Percentiles rank a stretch among this genome's conserved stretches.
Evolutionary conservation across 2,888 invertebrate genomes (phyloP).

Genomic region (Thereva unica): DNA sequence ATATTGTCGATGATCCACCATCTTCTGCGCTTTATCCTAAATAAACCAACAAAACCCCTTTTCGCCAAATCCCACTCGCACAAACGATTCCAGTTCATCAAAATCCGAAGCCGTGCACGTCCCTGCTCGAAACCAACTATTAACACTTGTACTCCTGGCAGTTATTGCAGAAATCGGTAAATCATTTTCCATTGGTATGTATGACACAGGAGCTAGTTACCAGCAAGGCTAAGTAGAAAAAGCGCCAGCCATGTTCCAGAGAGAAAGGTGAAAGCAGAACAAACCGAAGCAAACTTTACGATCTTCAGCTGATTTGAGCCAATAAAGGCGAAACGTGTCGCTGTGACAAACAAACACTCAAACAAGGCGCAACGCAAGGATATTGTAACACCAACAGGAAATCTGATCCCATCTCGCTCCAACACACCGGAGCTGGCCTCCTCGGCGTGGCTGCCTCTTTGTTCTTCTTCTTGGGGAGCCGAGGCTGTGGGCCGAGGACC

Average conservation of each 20-base stretch:
- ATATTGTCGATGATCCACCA: too few species aligned
- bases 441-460: conserved; percentile 18
- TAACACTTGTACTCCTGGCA: too few species aligned
- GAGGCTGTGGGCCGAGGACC: conserved; percentile 3
- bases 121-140: too few species aligned
- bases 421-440: not conserved
- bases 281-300: conserved; percentile 33
- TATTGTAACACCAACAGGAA: conserved; percentile 37
- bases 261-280: conserved; percentile 17
- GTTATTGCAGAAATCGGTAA: too few species aligned
- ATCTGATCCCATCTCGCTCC: conserved; percentile 32
- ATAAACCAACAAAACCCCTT: too few species aligned
- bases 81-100: too few species aligned
- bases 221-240: conserved; percentile 25
- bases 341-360: conserved; percentile 34
- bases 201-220: conserved; percentile 27
- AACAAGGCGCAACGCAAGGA: conserved; percentile 21
- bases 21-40: too few species aligned
- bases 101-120: too few species aligned
- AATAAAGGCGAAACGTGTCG: conserved; percentile 40
- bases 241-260: conserved; percentile 18
- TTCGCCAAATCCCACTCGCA: too few species aligned
- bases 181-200: conserved; percentile 17
- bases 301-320: conserved; percentile 39
- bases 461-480: conserved; percentile 9